Percentiles rank a stretch among this genome's conserved stretches.
These are phyloP conservation scores for Papilio polyxenes DNA, from an alignment of 1,140 invertebrate species.

Conservation along the genomic window DNA sequence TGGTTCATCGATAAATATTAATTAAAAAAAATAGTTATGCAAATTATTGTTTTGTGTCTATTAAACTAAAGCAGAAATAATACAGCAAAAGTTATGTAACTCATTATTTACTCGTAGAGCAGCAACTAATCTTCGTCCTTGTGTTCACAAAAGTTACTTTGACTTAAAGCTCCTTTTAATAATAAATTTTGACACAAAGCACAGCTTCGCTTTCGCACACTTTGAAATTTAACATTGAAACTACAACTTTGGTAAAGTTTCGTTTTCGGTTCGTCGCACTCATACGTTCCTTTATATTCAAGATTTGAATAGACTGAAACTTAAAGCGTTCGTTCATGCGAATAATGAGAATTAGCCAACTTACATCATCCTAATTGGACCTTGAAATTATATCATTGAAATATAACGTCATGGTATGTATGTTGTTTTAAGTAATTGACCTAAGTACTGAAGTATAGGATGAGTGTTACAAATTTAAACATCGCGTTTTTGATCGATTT, in stretches of 20 bases:
- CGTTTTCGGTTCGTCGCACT: slow-evolving; percentile 32
- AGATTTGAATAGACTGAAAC: slow-evolving; percentile 26
- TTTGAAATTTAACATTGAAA: slow-evolving; percentile 33
- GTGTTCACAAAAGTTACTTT: slow-evolving; percentile 28
- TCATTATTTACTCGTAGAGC: neutral
- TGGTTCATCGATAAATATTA: no score
- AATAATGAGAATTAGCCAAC: neutral
- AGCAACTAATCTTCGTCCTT: neutral
- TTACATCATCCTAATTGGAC: slow-evolving; percentile 25
- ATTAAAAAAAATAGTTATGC: no score
- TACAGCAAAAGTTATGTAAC: neutral
- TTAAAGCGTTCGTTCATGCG: neutral
- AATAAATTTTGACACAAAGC: slow-evolving; percentile 32
- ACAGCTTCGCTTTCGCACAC: slow-evolving; percentile 19
- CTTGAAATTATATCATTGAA: neutral
- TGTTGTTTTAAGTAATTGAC: no score
- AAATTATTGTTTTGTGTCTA: no score
- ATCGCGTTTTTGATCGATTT: neutral
- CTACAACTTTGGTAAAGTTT: slow-evolving; percentile 31
- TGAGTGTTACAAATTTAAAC: neutral
- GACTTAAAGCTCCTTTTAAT: slow-evolving; percentile 32
- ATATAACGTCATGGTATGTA: no score
- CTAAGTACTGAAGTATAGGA: neutral
- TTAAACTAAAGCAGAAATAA: neutral
- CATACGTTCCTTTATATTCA: slow-evolving; percentile 35